Percentiles rank a stretch among this genome's conserved stretches.
Conservation (phyloP, 2,797 vertebrate species). For the Salmo trutta region DNA sequence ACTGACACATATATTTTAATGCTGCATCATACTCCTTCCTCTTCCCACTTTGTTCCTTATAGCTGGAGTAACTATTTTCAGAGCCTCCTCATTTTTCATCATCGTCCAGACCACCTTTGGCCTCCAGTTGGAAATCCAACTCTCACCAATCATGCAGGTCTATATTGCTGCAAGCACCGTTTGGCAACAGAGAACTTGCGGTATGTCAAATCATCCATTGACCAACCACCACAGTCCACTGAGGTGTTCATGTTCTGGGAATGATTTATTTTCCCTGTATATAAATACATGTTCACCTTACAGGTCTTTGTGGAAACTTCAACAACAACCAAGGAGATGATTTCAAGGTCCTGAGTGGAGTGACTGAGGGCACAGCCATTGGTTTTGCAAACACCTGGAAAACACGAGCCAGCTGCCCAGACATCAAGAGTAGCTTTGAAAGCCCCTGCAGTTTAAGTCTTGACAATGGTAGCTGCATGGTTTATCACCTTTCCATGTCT, state of each 20-base stretch:
- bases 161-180: constrained; percentile 67
- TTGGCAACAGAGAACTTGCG: constrained; percentile 73
- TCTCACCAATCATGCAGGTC: constrained; percentile 83
- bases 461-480: constrained; percentile 60
- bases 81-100: constrained; percentile 80
- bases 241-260: not conserved
- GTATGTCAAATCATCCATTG: constrained; percentile 58
- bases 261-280: not conserved
- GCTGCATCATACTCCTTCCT: not conserved
- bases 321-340: constrained; percentile 73
- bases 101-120: constrained; percentile 75
- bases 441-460: constrained; percentile 67
- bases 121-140: constrained; percentile 78
- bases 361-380: constrained; percentile 65
- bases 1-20: no score
- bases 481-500: not conserved
- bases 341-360: constrained; percentile 65
- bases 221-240: not conserved
- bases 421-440: constrained; percentile 61
- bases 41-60: not conserved
- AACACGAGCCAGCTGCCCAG: constrained; percentile 58
- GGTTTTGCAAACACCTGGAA: constrained; percentile 76
- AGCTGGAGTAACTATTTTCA: constrained; percentile 76
- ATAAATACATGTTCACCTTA: not conserved
- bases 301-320: constrained; percentile 77